Evolutionary conservation across 2,888 invertebrate genomes (phyloP), one percentile per base, ranked within the genome.

Genomic region (Chrysomela aeneicollis): DNA sequence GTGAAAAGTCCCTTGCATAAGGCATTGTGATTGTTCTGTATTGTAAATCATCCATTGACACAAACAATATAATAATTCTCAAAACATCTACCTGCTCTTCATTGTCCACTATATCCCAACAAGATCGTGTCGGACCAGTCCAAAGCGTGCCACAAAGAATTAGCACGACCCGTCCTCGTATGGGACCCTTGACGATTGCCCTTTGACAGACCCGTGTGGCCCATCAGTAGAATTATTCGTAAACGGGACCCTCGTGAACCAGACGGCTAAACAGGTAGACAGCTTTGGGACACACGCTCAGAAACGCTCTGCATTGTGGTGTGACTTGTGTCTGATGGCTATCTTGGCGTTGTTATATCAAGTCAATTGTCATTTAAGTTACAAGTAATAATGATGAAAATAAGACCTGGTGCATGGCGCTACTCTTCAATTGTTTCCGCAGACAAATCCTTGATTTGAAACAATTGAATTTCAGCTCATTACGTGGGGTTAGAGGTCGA

Each of bases 191-290:
- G 59, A 63, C 57, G 63, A 51, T 59, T 15, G 54, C 61, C 64
- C 53, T 47, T 46, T 52, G 49, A 55, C 59, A 61, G 37, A 47
- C 58, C 50, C 61, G 67, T 61, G 64, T 32, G 54, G 21, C 47
- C 49, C 35, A 49, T 61, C 54, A 61, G n/a, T 32, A 35, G 46
- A 61, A 49, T 53, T 49, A 64, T 67, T 64, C 67, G 55, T 55
- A 57, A 67, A 67, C 67, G 64, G 67, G 67, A 67, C 67, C 61
- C 67, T 64, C 59, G 67, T 49, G 21, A 67, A 59, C 61, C 63
- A 35, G 57, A 47, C 46, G 15, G 55, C 12, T 51, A 30, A 54
- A 51, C 64, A 66, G 63, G 63, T 67, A 66, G 42, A 42, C 42
- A 15, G 35, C 2, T 15, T 42, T 4, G 42, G 12, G 42, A 12